Percentiles rank a stretch among this genome's conserved stretches.
Conservation (phyloP, 2,797 vertebrate genomes). For the Odontamblyopus rebecca region DNA sequence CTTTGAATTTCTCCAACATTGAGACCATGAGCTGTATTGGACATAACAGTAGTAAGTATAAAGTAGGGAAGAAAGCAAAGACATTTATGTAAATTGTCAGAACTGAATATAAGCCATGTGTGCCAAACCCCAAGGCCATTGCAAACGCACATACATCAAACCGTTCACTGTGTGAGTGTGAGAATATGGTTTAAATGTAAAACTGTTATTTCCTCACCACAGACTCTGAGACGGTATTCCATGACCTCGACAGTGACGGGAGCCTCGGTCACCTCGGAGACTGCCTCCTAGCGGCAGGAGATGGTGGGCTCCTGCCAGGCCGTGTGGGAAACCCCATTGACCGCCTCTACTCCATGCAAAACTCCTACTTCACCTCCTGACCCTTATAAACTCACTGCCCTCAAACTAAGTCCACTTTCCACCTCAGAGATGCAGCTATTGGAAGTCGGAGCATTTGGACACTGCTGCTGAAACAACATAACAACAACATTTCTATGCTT, state of each 20-base stretch:
- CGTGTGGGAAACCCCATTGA: constrained; percentile 90
- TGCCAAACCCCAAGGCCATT: background rate
- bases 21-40: background rate
- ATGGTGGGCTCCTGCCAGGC: constrained; percentile 79
- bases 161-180: background rate
- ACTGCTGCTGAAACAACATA: constrained; percentile 55
- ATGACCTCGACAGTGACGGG: constrained; percentile 88
- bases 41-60: background rate
- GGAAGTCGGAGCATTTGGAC: constrained; percentile 57
- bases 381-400: constrained; percentile 70
- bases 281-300: constrained; percentile 84
- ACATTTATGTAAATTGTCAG: background rate
- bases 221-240: constrained; percentile 90
- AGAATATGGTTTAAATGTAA: background rate
- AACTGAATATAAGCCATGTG: background rate
- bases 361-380: constrained; percentile 95
- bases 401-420: constrained; percentile 54
- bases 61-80: background rate
- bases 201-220: constrained; percentile 21
- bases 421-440: constrained; percentile 73
- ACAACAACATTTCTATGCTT: constrained; percentile 53
- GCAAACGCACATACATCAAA: background rate
- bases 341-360: constrained; percentile 94
- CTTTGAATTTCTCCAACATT: background rate
- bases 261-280: constrained; percentile 87